phyloP scores from a whole-genome alignment of 2,797 vertebrate species.

The Adelosebastes latens region DNA sequence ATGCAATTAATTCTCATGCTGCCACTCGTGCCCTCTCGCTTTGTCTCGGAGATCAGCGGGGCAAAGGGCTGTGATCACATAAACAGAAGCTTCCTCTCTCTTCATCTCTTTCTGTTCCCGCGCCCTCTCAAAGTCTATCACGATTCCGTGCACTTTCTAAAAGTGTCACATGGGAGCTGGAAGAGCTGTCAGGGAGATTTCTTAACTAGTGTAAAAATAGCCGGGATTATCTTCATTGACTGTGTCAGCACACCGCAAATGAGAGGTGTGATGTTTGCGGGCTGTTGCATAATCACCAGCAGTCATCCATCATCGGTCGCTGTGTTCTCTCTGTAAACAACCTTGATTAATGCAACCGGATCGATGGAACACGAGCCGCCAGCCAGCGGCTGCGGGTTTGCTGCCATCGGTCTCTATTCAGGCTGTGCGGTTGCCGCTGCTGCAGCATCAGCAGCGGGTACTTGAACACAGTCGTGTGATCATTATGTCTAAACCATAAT shows the following conservation, averaged over 20 bases:
- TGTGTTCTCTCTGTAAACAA: slow-evolving; percentile 64
- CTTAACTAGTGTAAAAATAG: slow-evolving; percentile 36
- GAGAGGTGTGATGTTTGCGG: slow-evolving; percentile 62
- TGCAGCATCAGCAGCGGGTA: not conserved
- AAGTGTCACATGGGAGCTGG: not conserved
- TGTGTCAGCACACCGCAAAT: slow-evolving; percentile 34
- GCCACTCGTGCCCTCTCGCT: slow-evolving; percentile 37
- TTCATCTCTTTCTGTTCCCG: not conserved
- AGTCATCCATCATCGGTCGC: slow-evolving; percentile 59
- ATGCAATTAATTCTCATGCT: slow-evolving; percentile 55
- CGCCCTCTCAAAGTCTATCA: not conserved
- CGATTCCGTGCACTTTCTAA: not conserved
- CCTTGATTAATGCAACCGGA: slow-evolving; percentile 73
- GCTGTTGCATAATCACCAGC: slow-evolving; percentile 57
- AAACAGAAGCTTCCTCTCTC: slow-evolving; percentile 23
- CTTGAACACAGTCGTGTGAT: slow-evolving; percentile 41
- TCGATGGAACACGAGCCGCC: slow-evolving; percentile 62
- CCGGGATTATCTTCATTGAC: slow-evolving; percentile 46
- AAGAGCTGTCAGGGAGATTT: slow-evolving; percentile 17
- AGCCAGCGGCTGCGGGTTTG: slow-evolving; percentile 51
- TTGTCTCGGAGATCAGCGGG: slow-evolving; percentile 33
- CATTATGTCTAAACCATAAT: slow-evolving; percentile 45
- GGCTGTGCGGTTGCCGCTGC: slow-evolving; percentile 11
- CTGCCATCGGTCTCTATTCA: slow-evolving; percentile 57
- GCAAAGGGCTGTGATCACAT: slow-evolving; percentile 26